These are phyloP conservation scores for Enteromius afrohamiltoni DNA, from an alignment of 2,797 vertebrate species.

Conservation along the genomic window DNA sequence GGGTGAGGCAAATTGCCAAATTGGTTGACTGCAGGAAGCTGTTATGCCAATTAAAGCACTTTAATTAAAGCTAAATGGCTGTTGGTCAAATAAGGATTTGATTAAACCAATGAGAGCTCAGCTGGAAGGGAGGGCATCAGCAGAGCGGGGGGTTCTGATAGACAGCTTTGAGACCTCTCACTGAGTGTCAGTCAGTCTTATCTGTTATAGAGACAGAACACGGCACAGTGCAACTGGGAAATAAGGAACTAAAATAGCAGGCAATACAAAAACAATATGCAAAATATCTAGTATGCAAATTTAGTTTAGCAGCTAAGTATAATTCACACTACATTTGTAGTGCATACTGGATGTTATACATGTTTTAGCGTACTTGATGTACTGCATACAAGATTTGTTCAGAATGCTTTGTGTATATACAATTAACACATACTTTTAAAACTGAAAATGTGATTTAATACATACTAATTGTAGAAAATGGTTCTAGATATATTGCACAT, in stretches of 20 bases:
- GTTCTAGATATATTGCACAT: background rate
- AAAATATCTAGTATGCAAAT: background rate
- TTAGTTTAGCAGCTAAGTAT: background rate
- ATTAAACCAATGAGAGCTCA: constrained; percentile 54
- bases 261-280: background rate
- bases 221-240: constrained; percentile 5
- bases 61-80: constrained; percentile 61
- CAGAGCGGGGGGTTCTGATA: background rate
- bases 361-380: background rate
- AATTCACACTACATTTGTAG: background rate
- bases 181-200: constrained; percentile 36
- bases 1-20: constrained; percentile 53
- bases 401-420: background rate
- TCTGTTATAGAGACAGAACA: background rate
- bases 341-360: background rate
- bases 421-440: background rate
- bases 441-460: background rate
- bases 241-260: constrained; percentile 2
- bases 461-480: background rate
- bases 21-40: constrained; percentile 55
- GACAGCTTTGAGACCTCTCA: constrained; percentile 23
- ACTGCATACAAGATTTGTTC: background rate
- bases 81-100: constrained; percentile 54
- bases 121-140: constrained; percentile 15
- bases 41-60: constrained; percentile 58